phyloP scores from a whole-genome alignment of 2,888 invertebrate genomes.

The Magallana nippona region DNA sequence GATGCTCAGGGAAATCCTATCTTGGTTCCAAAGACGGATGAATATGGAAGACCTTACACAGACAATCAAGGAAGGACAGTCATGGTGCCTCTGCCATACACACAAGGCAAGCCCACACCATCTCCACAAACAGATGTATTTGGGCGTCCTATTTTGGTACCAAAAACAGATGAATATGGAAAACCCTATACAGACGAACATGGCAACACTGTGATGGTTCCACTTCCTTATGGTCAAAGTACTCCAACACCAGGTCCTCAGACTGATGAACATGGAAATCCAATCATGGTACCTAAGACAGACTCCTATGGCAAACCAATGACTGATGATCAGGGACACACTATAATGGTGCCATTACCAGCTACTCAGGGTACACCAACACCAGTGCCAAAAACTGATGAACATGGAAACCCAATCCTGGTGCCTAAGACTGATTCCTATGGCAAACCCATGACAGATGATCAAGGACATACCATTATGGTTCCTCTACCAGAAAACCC shows the following conservation, averaged over 20 bases:
- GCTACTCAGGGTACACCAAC: constrained; percentile 38
- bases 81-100: constrained; percentile 20
- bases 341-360: constrained; percentile 37
- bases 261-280: neutral
- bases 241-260: constrained; percentile 44
- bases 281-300: constrained; percentile 36
- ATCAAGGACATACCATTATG: neutral
- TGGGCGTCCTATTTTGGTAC: constrained; percentile 50
- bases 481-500: neutral
- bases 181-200: constrained; percentile 40
- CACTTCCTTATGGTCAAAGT: neutral
- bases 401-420: constrained; percentile 40
- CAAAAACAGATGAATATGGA: constrained; percentile 37
- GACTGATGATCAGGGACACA: constrained; percentile 38
- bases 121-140: constrained; percentile 45
- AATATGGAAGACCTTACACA: constrained; percentile 81
- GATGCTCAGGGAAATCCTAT: constrained; percentile 81
- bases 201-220: constrained; percentile 42
- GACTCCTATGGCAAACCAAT: constrained; percentile 34
- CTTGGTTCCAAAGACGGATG: constrained; percentile 52
- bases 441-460: constrained; percentile 32
- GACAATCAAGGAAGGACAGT: constrained; percentile 7
- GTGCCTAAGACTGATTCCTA: neutral
- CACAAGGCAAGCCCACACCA: constrained; percentile 47
- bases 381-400: constrained; percentile 36